Evolutionary conservation across 2,113 vertebrate species (phyloP).

Genomic region (Prochilodus magdalenae): DNA sequence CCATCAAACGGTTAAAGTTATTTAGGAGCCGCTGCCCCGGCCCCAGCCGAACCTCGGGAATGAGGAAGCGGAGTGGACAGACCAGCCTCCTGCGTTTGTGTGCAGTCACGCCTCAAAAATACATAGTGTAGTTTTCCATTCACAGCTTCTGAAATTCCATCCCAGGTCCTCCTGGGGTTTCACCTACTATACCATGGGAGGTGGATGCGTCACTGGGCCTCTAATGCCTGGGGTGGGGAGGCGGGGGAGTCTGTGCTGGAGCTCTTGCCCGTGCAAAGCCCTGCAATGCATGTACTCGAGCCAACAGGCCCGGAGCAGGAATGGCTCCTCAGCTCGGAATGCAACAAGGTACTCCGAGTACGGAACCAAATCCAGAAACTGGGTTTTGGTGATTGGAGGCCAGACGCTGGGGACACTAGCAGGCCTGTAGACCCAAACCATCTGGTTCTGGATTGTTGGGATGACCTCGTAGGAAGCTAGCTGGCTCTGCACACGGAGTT

Average conservation of each 20-base stretch:
- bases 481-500: too few relatives aligned
- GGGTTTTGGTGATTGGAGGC: too few relatives aligned
- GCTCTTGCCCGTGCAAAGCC: neutral
- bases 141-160: neutral
- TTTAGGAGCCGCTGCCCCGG: neutral
- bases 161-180: neutral
- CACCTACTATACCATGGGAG: neutral
- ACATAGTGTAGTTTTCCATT: neutral
- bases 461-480: too few relatives aligned
- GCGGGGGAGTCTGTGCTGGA: neutral
- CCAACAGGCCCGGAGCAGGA: too few relatives aligned
- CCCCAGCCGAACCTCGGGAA: neutral
- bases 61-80: constrained; percentile 18
- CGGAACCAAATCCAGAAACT: too few relatives aligned
- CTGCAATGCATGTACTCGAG: neutral
- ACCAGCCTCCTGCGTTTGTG: neutral
- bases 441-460: neutral
- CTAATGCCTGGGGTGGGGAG: too few relatives aligned
- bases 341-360: neutral
- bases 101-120: constrained; percentile 2
- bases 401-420: neutral
- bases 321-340: neutral
- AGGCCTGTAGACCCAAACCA: neutral
- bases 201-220: neutral
- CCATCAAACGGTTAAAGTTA: neutral